Conservation (phyloP, 2,113 vertebrate genomes). For the Paraplagusia blochii region DNA sequence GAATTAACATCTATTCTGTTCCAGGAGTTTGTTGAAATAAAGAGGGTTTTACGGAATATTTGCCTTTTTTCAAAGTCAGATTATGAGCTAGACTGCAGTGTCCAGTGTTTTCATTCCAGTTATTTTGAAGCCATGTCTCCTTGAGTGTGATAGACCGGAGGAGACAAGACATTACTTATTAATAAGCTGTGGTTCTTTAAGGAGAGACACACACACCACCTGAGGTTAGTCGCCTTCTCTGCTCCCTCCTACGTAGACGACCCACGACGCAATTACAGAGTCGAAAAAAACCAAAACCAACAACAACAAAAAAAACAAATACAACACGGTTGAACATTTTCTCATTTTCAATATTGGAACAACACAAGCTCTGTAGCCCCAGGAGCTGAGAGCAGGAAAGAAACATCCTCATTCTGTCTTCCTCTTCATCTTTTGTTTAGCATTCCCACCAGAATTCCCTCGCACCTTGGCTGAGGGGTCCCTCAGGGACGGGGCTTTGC, state of each 20-base stretch:
- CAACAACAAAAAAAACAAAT: conserved; percentile 25
- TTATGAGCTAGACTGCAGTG: conserved; percentile 24
- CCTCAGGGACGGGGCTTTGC: conserved; percentile 43
- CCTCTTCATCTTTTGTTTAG: conserved; percentile 39
- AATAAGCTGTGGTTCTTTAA: conserved; percentile 65
- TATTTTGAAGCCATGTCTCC: conserved; percentile 50
- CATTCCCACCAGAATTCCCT: conserved; percentile 42
- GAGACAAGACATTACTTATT: conserved; percentile 70
- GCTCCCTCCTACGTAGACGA: conserved; percentile 20
- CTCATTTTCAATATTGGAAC: conserved; percentile 51
- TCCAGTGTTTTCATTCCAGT: conserved; percentile 36
- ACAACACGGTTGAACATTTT: conserved; percentile 31
- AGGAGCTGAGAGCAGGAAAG: conserved; percentile 33
- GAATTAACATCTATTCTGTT: conserved; percentile 22
- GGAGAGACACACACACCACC: conserved; percentile 55
- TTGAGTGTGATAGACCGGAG: conserved; percentile 58
- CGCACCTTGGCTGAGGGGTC: conserved; percentile 25
- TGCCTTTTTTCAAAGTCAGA: conserved; percentile 15
- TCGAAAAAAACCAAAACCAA: conserved; percentile 9
- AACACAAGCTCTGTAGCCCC: conserved; percentile 43
- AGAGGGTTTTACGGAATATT: conserved; percentile 16
- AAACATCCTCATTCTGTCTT: conserved; percentile 42
- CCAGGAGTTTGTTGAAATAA: conserved; percentile 7
- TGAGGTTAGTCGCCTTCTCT: conserved; percentile 47
- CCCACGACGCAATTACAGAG: conserved; percentile 22